phyloP scores from a whole-genome alignment of 2,797 vertebrate genomes.

The Scleropages formosus region DNA sequence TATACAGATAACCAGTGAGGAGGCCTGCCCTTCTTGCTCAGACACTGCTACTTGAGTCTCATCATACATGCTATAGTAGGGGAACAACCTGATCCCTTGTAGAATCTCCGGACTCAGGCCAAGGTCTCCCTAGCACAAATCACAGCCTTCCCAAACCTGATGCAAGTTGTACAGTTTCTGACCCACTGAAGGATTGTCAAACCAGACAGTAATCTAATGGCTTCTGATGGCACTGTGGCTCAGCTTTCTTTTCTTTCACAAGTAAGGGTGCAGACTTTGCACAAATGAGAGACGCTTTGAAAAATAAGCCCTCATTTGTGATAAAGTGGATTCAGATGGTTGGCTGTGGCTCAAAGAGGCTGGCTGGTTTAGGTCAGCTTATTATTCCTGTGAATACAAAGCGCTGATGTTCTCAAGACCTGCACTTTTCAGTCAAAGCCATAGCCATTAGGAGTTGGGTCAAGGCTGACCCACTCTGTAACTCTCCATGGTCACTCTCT shows the following conservation, averaged over 20 bases:
- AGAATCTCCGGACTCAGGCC: not conserved
- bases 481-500: slow-evolving; percentile 29
- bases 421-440: slow-evolving; percentile 54
- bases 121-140: not conserved
- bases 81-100: no score
- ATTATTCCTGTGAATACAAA: slow-evolving; percentile 63
- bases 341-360: slow-evolving; percentile 63
- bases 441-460: slow-evolving; percentile 49
- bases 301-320: slow-evolving; percentile 66
- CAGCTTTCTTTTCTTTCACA: slow-evolving; percentile 38
- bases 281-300: slow-evolving; percentile 67
- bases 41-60: no score
- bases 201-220: slow-evolving; percentile 61
- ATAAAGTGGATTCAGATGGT: slow-evolving; percentile 71
- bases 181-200: slow-evolving; percentile 57
- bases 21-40: no score
- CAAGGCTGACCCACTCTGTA: slow-evolving; percentile 38
- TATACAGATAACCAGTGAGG: no score
- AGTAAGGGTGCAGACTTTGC: slow-evolving; percentile 57
- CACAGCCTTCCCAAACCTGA: slow-evolving; percentile 23
- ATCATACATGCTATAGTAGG: no score
- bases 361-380: slow-evolving; percentile 59
- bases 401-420: slow-evolving; percentile 55
- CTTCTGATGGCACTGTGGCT: slow-evolving; percentile 56
- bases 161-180: slow-evolving; percentile 48